Evolutionary conservation across 53 echinoderm and acorn worm genomes (phyloP).

Genomic region (Holothuria leucospilota): DNA sequence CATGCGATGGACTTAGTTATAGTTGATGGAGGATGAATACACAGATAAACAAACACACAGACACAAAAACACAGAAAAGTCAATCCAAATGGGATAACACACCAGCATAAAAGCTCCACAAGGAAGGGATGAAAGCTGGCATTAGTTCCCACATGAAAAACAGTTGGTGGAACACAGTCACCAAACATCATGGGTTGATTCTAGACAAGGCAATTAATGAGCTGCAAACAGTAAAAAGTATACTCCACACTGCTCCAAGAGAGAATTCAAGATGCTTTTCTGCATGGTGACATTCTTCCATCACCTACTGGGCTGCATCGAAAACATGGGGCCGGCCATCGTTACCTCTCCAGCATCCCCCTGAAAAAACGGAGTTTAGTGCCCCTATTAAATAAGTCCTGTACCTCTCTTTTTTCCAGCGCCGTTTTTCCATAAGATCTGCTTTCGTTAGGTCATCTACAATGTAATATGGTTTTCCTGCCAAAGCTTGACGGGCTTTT

Average conservation of each 20-base stretch:
- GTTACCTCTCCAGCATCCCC: slow-evolving; percentile 21
- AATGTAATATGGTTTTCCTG: slow-evolving; percentile 25
- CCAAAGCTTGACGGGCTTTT: too few species aligned
- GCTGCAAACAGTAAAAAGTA: neutral
- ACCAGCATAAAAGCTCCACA: too few species aligned
- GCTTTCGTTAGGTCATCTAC: slow-evolving; percentile 4
- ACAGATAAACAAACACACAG: too few species aligned
- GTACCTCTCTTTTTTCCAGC: slow-evolving; percentile 13
- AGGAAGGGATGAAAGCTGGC: too few species aligned
- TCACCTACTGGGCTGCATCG: neutral
- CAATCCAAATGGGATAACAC: too few species aligned
- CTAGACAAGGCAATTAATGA: neutral
- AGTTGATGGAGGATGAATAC: too few species aligned
- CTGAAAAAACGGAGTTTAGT: slow-evolving; percentile 36
- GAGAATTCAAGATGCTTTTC: neutral
- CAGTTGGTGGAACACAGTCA: too few species aligned
- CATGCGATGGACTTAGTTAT: too few species aligned
- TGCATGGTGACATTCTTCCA: neutral
- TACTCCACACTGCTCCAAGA: too few species aligned
- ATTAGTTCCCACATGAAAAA: too few species aligned
- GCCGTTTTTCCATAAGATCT: slow-evolving; percentile 16
- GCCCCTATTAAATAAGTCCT: slow-evolving; percentile 7
- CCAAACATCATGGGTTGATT: too few species aligned
- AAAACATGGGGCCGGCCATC: slow-evolving; percentile 16
- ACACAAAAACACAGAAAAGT: too few species aligned